A percentile compares a stretch with the other conserved stretches of the same genome.
phyloP scores from a whole-genome alignment of 1,140 invertebrate species.

The Hycleus phaleratus region DNA sequence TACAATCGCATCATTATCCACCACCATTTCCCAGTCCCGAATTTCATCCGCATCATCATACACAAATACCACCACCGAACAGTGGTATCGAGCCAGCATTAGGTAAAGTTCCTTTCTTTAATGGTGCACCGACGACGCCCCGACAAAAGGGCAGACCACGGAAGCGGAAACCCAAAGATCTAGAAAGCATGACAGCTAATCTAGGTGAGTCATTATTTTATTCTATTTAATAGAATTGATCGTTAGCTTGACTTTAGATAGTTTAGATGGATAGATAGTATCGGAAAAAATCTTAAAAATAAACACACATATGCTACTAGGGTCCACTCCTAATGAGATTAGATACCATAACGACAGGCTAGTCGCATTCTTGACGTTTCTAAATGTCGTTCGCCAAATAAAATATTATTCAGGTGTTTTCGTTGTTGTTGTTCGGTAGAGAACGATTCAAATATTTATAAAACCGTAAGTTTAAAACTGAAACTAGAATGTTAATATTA shows the following conservation, averaged over 20 bases:
- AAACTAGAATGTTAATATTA: no score
- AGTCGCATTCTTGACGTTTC: constrained; percentile 1
- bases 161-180: constrained; percentile 84
- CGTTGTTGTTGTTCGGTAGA: no score
- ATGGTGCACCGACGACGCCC: constrained; percentile 60
- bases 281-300: not conserved
- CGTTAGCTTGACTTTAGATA: no score
- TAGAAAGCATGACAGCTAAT: constrained; percentile 75
- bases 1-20: constrained; percentile 44
- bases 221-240: no score
- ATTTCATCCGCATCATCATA: constrained; percentile 44
- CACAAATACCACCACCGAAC: constrained; percentile 31
- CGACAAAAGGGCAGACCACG: constrained; percentile 85
- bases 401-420: constrained; percentile 1
- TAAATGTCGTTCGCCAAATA: constrained; percentile 15
- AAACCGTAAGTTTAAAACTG: no score
- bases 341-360: constrained; percentile 7
- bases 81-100: constrained; percentile 36
- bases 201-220: constrained; percentile 53
- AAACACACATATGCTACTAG: not conserved
- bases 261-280: no score
- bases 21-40: constrained; percentile 48
- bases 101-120: constrained; percentile 56
- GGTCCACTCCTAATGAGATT: constrained; percentile 1
- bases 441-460: no score